Evolutionary conservation across 2,797 vertebrate genomes (phyloP).

Genomic region (Dermochelys coriacea): DNA sequence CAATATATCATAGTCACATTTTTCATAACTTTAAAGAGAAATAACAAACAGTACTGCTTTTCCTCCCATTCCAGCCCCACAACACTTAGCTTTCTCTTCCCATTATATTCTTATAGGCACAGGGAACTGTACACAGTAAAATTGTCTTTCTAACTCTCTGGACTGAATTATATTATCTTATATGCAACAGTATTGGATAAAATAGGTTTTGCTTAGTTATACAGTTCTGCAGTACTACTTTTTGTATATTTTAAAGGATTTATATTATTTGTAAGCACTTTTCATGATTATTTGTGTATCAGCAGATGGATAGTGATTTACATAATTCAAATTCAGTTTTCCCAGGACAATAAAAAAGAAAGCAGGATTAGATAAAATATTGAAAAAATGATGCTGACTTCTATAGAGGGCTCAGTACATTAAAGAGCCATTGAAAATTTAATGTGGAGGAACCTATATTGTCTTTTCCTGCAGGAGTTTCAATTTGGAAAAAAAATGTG

Average conservation of each 20-base stretch:
- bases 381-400: background rate
- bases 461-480: conserved; percentile 30
- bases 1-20: background rate
- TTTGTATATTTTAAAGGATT: background rate
- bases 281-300: conserved; percentile 15
- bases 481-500: conserved; percentile 5
- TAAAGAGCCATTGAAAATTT: background rate
- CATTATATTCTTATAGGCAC: background rate
- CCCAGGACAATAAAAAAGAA: background rate
- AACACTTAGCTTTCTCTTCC: background rate
- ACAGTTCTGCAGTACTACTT: background rate
- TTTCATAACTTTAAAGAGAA: conserved; percentile 19
- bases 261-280: background rate
- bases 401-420: background rate
- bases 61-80: background rate
- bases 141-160: background rate
- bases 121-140: background rate
- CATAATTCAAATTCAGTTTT: conserved; percentile 39
- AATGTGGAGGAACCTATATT: background rate
- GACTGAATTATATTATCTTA: background rate
- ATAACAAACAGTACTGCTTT: background rate
- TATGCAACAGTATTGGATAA: conserved; percentile 6
- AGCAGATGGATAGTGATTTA: conserved; percentile 1
- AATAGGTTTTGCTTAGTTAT: conserved; percentile 16
- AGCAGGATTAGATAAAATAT: conserved; percentile 14